Conservation (phyloP, 2,113 vertebrate species). For the Ornithorhynchus anatinus region DNA sequence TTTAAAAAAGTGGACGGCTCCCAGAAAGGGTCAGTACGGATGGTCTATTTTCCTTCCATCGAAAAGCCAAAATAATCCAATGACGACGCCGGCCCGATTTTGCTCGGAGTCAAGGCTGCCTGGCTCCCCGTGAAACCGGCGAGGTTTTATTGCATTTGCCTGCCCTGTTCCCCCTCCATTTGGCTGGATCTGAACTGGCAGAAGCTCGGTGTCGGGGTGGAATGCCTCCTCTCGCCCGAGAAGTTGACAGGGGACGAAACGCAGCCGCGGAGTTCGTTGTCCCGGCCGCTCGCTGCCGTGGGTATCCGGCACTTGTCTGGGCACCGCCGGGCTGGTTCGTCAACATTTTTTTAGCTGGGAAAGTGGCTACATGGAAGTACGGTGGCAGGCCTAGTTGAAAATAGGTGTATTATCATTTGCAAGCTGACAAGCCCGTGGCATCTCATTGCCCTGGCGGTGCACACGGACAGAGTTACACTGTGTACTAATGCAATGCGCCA, state of each 20-base stretch:
- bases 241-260: conserved; percentile 18
- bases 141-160: neutral
- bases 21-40: no score
- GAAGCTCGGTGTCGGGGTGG: neutral
- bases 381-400: conserved; percentile 24
- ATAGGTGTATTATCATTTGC: conserved; percentile 64
- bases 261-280: conserved; percentile 44
- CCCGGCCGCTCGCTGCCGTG: conserved; percentile 46
- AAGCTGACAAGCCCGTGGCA: conserved; percentile 62
- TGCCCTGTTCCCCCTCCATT: neutral
- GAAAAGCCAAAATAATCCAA: no score
- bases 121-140: no score
- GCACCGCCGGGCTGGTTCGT: conserved; percentile 58
- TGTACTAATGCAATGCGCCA: conserved; percentile 44
- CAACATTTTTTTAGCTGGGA: conserved; percentile 64
- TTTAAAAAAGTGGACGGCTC: no score
- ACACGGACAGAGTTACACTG: conserved; percentile 39
- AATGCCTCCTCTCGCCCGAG: conserved; percentile 9
- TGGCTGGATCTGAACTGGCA: conserved; percentile 1
- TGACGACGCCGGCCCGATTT: no score
- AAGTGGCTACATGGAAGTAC: conserved; percentile 63
- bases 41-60: no score
- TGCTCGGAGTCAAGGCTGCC: no score
- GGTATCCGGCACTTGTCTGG: conserved; percentile 33
- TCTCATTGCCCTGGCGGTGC: conserved; percentile 59